phyloP scores from a whole-genome alignment of 2,113 vertebrate species.

The Pachyramphus minor region DNA sequence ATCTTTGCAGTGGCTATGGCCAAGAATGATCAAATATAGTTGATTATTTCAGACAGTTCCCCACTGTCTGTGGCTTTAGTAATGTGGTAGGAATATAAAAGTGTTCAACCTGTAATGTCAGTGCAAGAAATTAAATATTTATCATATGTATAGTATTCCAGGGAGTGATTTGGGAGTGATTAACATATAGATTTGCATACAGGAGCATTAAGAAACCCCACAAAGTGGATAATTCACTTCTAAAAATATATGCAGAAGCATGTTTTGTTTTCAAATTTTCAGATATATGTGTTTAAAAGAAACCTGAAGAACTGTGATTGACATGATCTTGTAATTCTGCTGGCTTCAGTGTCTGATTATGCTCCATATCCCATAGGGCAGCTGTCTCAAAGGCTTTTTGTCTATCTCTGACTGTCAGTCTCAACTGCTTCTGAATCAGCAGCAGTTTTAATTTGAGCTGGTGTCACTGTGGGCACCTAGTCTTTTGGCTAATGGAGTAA shows the following conservation, averaged over 20 bases:
- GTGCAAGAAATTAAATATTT: constrained; percentile 37
- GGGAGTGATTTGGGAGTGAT: background rate
- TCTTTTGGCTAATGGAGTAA: background rate
- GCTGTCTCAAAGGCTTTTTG: background rate
- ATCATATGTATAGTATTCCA: background rate
- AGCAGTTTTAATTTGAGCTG: background rate
- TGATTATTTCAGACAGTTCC: background rate
- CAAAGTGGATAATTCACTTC: background rate
- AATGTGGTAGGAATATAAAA: background rate
- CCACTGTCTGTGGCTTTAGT: background rate
- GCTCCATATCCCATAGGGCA: background rate
- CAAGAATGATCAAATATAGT: background rate
- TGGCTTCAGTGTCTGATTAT: background rate
- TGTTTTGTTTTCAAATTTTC: constrained; percentile 8
- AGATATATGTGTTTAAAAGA: background rate
- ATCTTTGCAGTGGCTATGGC: background rate
- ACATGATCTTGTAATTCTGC: background rate
- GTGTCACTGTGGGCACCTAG: background rate
- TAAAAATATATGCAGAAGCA: constrained; percentile 7
- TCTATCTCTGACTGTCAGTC: background rate
- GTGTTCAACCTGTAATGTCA: background rate
- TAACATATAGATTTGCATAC: background rate
- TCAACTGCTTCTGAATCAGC: background rate
- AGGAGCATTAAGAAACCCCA: background rate
- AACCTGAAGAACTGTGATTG: background rate